These are phyloP conservation scores for Meghimatium bilineatum DNA, from an alignment of 2,888 invertebrate genomes.

Conservation along the genomic window DNA sequence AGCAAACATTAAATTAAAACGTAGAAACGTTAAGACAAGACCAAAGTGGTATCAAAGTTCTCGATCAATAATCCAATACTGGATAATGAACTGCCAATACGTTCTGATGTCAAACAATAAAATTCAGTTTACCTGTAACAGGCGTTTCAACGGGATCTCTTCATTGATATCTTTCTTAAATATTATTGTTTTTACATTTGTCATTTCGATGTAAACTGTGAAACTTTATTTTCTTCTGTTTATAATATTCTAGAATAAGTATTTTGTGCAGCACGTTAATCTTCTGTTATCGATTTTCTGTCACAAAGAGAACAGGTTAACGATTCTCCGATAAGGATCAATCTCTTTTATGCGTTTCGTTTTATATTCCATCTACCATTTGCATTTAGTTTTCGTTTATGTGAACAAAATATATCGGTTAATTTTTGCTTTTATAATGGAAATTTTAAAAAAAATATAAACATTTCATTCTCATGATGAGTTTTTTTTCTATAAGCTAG, in stretches of 20 bases:
- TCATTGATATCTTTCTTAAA: no score
- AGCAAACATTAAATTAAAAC: neutral
- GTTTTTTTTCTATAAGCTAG: no score
- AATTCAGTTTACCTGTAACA: neutral
- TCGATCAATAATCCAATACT: neutral
- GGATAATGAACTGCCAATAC: neutral
- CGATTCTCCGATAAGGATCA: neutral
- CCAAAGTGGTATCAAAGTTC: neutral
- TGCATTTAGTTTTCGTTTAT: no score
- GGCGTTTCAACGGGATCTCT: neutral
- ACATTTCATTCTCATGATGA: neutral
- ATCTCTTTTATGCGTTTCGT: neutral
- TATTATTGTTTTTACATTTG: no score
- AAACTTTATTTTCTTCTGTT: neutral
- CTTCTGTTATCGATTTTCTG: constrained; percentile 13
- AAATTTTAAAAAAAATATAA: neutral
- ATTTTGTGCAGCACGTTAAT: neutral
- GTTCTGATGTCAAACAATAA: neutral
- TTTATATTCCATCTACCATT: no score
- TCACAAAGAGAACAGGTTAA: neutral
- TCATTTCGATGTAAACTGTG: no score
- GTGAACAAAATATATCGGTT: no score
- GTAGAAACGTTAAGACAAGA: neutral
- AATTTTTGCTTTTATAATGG: no score
- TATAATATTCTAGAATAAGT: neutral